These are phyloP conservation scores for Heterotis niloticus DNA, from an alignment of 2,113 vertebrate species.

Conservation along the genomic window DNA sequence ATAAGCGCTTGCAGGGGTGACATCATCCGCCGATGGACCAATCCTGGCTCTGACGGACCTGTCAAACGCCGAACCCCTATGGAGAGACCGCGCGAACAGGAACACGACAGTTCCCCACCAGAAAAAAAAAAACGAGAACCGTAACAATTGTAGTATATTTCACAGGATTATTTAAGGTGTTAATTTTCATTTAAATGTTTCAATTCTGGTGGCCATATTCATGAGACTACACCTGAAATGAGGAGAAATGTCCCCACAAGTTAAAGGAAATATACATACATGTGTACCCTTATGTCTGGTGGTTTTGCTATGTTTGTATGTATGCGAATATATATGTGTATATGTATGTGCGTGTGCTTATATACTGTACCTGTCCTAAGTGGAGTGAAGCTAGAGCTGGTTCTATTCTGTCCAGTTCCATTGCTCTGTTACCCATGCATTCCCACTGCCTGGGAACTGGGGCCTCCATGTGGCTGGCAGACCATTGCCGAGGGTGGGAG, in stretches of 20 bases:
- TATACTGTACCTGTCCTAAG: background rate
- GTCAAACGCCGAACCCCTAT: too few relatives aligned
- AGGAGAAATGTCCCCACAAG: background rate
- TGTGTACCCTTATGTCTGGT: background rate
- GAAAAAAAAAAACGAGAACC: too few relatives aligned
- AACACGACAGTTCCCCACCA: too few relatives aligned
- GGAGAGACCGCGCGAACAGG: too few relatives aligned
- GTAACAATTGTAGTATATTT: too few relatives aligned
- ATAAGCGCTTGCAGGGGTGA: too few relatives aligned
- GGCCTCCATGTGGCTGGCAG: constrained; percentile 44
- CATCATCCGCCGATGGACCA: too few relatives aligned
- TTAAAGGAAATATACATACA: background rate
- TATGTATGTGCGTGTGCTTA: background rate
- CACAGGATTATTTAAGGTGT: too few relatives aligned
- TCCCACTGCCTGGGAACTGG: constrained; percentile 61
- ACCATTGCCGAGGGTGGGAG: constrained; percentile 40
- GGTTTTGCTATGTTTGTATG: constrained; percentile 12
- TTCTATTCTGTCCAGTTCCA: constrained; percentile 36
- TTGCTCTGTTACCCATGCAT: constrained; percentile 52
- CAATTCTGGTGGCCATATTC: too few relatives aligned
- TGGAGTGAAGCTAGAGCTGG: constrained; percentile 37
- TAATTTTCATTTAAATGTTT: too few relatives aligned
- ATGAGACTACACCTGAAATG: background rate
- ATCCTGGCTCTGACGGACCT: too few relatives aligned
- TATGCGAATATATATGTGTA: constrained; percentile 2